phyloP scores from a whole-genome alignment of 2,888 invertebrate species.

The Plagiodera versicolora region DNA sequence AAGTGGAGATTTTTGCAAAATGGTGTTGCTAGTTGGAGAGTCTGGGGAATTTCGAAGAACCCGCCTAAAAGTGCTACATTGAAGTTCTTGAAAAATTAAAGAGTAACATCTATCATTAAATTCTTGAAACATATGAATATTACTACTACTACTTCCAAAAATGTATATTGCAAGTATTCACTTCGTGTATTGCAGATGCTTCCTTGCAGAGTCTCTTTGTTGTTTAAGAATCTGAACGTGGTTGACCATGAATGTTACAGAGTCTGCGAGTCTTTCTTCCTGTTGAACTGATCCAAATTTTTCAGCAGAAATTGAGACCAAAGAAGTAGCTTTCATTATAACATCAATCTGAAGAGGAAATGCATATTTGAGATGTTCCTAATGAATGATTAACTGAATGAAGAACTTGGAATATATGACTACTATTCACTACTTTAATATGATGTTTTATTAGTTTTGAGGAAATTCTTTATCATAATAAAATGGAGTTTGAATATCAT shows the following conservation, averaged over 20 bases:
- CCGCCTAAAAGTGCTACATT: slow-evolving; percentile 39
- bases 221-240: slow-evolving; percentile 63
- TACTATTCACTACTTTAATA: too few species aligned
- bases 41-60: slow-evolving; percentile 46
- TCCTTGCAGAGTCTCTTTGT: slow-evolving; percentile 59
- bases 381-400: too few species aligned
- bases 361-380: neutral
- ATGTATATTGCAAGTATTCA: slow-evolving; percentile 36
- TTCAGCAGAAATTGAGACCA: slow-evolving; percentile 51
- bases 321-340: slow-evolving; percentile 47
- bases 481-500: too few species aligned
- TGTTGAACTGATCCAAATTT: slow-evolving; percentile 62
- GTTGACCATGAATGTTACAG: slow-evolving; percentile 61
- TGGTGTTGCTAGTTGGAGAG: slow-evolving; percentile 26
- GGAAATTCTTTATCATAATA: too few species aligned
- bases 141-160: too few species aligned
- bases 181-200: slow-evolving; percentile 62
- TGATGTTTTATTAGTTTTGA: too few species aligned
- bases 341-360: slow-evolving; percentile 42
- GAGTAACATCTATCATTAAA: too few species aligned
- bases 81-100: too few species aligned
- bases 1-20: slow-evolving; percentile 19
- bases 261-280: slow-evolving; percentile 60
- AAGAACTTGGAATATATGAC: too few species aligned
- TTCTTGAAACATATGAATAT: too few species aligned